Evolutionary conservation across 2,113 vertebrate species (phyloP).

Genomic region (Brachirus orientalis): DNA sequence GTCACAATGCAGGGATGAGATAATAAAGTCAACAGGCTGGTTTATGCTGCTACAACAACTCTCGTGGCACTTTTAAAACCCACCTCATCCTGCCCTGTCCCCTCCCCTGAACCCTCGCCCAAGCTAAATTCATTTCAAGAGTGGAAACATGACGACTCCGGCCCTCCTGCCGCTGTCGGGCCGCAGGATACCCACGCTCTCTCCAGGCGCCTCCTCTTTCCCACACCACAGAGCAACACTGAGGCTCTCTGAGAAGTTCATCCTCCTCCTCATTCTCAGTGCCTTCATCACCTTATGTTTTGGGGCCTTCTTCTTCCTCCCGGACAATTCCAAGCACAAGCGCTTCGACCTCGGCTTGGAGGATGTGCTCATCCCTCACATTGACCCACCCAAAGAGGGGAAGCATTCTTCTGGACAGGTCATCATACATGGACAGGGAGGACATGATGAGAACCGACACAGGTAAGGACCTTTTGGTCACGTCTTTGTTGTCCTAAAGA

Average conservation of each 20-base stretch:
- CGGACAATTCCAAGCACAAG: conserved; percentile 98
- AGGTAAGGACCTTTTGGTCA: conserved; percentile 77
- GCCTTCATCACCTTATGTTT: conserved; percentile 99
- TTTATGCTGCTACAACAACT: conserved; percentile 66
- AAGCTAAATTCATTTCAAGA: conserved; percentile 10
- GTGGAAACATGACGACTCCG: conserved; percentile 90
- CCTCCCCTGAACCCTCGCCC: conserved; percentile 11
- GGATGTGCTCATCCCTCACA: conserved; percentile 96
- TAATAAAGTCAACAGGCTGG: conserved; percentile 68
- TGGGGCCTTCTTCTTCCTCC: conserved; percentile 98
- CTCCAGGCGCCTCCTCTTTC: conserved; percentile 90
- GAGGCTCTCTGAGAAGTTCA: conserved; percentile 98
- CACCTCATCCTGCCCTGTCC: neutral
- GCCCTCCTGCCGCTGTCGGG: conserved; percentile 95
- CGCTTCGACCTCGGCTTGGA: conserved; percentile 97
- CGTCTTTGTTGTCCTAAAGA: neutral
- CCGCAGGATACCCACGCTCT: conserved; percentile 92
- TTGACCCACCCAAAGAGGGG: conserved; percentile 89
- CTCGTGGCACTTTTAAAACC: conserved; percentile 67
- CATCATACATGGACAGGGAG: conserved; percentile 91
- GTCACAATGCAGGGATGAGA: conserved; percentile 75
- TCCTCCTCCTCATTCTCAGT: conserved; percentile 98
- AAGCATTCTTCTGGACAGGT: conserved; percentile 87
- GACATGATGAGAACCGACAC: conserved; percentile 92
- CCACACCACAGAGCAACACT: conserved; percentile 95